Percentiles rank a stretch among this genome's conserved stretches.
These are phyloP conservation scores for Malurus elegans DNA, from an alignment of 2,113 vertebrate species.

Conservation along the genomic window DNA sequence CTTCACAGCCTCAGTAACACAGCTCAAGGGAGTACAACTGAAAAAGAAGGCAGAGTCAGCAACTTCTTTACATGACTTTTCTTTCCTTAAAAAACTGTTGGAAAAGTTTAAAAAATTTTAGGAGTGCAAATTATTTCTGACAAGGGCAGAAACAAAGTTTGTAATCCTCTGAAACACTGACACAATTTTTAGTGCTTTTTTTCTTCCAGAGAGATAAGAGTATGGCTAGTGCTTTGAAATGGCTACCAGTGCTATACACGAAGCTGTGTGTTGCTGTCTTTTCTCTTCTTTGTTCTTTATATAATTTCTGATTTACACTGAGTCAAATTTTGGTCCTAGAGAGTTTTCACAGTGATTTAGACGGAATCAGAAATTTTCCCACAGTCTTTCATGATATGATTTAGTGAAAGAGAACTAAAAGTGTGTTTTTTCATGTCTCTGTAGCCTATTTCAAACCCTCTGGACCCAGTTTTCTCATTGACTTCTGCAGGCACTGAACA, in stretches of 20 bases:
- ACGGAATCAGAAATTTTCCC: background rate
- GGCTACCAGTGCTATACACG: background rate
- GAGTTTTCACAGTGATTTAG: background rate
- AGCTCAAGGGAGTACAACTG: conserved; percentile 22
- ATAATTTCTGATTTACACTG: background rate
- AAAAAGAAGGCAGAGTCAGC: conserved; percentile 48
- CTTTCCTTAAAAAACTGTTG: background rate
- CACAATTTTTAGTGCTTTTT: background rate
- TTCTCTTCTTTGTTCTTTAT: background rate
- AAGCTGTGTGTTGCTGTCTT: background rate
- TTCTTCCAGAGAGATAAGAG: background rate
- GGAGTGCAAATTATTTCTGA: conserved; percentile 48
- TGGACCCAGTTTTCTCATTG: background rate
- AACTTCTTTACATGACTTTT: background rate
- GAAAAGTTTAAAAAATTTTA: conserved; percentile 44
- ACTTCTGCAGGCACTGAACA: background rate
- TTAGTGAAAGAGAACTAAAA: background rate
- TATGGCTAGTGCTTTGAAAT: conserved; percentile 1
- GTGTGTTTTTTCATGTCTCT: background rate
- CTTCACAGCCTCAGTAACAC: conserved; percentile 26
- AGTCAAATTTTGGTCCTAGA: background rate
- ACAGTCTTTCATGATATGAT: background rate
- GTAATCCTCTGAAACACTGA: background rate
- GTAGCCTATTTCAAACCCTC: background rate
- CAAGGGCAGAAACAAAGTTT: conserved; percentile 36